Evolutionary conservation across 1,140 invertebrate genomes (phyloP).

Genomic region (Zaprionus camerounensis): DNA sequence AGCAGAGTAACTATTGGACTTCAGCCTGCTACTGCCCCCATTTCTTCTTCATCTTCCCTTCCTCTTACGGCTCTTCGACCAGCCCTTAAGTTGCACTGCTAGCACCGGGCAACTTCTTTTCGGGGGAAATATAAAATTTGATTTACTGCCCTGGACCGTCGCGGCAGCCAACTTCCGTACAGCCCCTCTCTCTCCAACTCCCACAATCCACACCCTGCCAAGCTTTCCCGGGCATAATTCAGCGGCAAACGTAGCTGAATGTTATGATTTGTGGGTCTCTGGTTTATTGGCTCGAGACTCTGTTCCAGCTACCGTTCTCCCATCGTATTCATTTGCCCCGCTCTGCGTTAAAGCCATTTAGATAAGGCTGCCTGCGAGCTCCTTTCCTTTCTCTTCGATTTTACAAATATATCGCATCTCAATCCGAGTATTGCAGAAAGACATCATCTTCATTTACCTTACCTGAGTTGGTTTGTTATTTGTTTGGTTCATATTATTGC

Average conservation of each 20-base stretch:
- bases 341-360: slow-evolving; percentile 52
- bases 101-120: slow-evolving; percentile 63
- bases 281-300: slow-evolving; percentile 52
- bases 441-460: too few relatives aligned
- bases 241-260: slow-evolving; percentile 76
- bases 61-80: neutral
- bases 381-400: neutral
- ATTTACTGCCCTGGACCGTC: slow-evolving; percentile 71
- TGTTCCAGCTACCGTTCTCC: slow-evolving; percentile 8
- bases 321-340: slow-evolving; percentile 23
- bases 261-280: slow-evolving; percentile 79
- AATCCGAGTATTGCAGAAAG: neutral
- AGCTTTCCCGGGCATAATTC: slow-evolving; percentile 65
- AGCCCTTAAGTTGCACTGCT: slow-evolving; percentile 42
- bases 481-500: neutral
- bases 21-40: neutral
- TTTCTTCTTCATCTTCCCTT: neutral
- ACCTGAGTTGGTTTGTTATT: neutral
- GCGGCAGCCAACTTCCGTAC: slow-evolving; percentile 34
- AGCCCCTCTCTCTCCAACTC: neutral
- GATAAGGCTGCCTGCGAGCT: slow-evolving; percentile 20
- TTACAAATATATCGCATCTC: neutral
- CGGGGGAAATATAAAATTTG: slow-evolving; percentile 82
- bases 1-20: slow-evolving; percentile 67
- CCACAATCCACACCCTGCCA: neutral